Evolutionary conservation across 2,113 vertebrate species (phyloP), one percentile per base, ranked within the genome.

Genomic region (Coracopsis vasa): DNA sequence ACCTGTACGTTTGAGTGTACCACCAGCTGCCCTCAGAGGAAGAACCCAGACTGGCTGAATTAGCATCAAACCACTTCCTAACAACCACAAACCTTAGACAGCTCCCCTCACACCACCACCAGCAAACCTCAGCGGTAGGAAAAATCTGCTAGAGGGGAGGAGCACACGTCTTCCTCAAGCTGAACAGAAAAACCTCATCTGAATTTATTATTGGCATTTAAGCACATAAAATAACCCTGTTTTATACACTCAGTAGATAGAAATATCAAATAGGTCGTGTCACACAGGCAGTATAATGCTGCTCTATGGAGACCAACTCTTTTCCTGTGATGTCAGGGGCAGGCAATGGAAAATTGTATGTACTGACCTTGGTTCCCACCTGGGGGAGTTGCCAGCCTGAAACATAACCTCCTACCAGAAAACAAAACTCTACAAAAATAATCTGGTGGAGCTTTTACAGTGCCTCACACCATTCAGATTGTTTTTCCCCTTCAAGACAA

Each of bases 331-430:
- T 0, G 33, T 7, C 12, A 80, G 28, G n/a, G 31, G 29, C 25
- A 42, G 20, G 23, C 56, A 58, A 73, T 19, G 6, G 13, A 77
- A 75, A 79, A 71, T 4, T 28, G 8, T 1, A 2, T 29, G 10
- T 0, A 0, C 5, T 54, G 1, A 8, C 6, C 10, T 6, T 1
- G 0, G 11, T 27, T 94, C 37, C 37, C 18, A 18, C 28, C 16
- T 13, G 4, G n/a, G 31, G 18, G 8, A 61, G 10, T 9, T 87
- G 13, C 33, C 56, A 60, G 17, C 9, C 28, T 24, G 37, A 89
- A 87, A 25, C 17, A 45, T n/a, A 73, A 28, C 8, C 31, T 11
- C 31, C 61, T 62, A 42, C 5, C 27, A 77, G 47, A 80, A 92
- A 94, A 61, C 1, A 25, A 78, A 60, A 31, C 24, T 48, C 15